Percentiles rank a stretch among this genome's conserved stretches.
Conservation (phyloP, 2,113 vertebrate species). For the Theristicus caerulescens region DNA sequence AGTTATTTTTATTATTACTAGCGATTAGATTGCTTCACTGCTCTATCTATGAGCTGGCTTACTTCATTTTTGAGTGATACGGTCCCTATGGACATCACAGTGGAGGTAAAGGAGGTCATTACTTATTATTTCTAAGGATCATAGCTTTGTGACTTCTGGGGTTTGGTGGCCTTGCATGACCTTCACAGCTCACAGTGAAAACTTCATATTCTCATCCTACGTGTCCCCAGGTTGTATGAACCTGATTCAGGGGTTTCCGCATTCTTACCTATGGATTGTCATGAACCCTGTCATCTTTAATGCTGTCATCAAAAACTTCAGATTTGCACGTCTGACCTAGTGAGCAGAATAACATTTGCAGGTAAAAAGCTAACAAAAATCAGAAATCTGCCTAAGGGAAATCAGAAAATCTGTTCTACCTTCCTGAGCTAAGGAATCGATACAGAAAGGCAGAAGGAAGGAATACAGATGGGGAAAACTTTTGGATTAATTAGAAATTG, state of each 20-base stretch:
- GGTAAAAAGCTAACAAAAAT: neutral
- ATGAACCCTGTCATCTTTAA: neutral
- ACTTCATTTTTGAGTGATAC: neutral
- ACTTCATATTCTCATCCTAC: neutral
- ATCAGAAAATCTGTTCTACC: neutral
- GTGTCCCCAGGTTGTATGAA: fast-evolving
- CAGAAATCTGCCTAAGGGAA: neutral
- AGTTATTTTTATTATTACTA: neutral
- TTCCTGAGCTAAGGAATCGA: neutral
- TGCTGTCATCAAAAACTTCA: neutral
- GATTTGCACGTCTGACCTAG: fast-evolving
- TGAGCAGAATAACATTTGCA: neutral
- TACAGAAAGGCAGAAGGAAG: neutral
- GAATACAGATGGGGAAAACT: neutral
- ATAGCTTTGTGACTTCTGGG: neutral
- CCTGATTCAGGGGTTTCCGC: neutral
- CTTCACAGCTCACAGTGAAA: neutral
- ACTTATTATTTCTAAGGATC: neutral
- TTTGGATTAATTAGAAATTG: neutral
- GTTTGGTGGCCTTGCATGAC: neutral
- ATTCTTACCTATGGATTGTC: neutral
- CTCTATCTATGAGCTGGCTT: neutral
- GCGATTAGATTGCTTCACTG: neutral
- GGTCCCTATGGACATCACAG: neutral
- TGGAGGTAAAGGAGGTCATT: neutral